A percentile compares a stretch with the other conserved stretches of the same genome.
phyloP scores from a whole-genome alignment of 1,140 invertebrate genomes.

The Drosophila tristis region DNA sequence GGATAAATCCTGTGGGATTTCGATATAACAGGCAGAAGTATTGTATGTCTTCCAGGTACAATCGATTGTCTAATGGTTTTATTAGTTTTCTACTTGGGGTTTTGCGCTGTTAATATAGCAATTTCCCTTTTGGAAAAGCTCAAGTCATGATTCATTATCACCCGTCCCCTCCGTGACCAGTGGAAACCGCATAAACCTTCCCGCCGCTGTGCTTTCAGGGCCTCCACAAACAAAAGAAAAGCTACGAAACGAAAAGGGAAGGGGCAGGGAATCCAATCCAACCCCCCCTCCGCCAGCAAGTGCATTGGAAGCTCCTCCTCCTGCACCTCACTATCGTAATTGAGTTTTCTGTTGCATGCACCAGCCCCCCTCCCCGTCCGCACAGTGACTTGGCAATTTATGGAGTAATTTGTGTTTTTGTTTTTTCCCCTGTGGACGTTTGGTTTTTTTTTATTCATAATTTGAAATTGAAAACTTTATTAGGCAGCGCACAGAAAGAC shows the following conservation, averaged over 20 bases:
- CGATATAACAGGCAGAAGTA: too few species aligned
- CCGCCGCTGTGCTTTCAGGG: slow-evolving; percentile 18
- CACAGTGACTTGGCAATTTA: slow-evolving; percentile 44
- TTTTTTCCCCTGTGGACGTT: slow-evolving; percentile 3
- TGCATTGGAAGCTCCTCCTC: slow-evolving; percentile 21
- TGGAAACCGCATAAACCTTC: slow-evolving; percentile 2
- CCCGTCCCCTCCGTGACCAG: slow-evolving; percentile 4
- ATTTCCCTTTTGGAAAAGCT: slow-evolving; percentile 1
- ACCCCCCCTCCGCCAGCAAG: slow-evolving; percentile 6
- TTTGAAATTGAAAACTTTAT: slow-evolving; percentile 33
- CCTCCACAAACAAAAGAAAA: slow-evolving; percentile 35
- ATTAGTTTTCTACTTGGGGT: too few species aligned
- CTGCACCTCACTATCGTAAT: slow-evolving; percentile 12
- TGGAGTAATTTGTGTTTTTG: slow-evolving; percentile 34
- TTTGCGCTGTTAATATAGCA: too few species aligned
- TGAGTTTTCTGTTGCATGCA: slow-evolving; percentile 35
- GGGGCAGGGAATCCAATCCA: background rate
- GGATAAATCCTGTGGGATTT: too few species aligned
- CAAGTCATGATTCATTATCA: slow-evolving; percentile 21
- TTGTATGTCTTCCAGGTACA: too few species aligned
- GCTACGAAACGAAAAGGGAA: slow-evolving; percentile 5
- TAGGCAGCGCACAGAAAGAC: background rate
- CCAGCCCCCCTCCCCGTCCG: background rate
- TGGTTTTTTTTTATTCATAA: slow-evolving; percentile 7
- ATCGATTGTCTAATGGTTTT: too few species aligned